phyloP scores from a whole-genome alignment of 2,797 vertebrate genomes.

The Amniataba percoides region DNA sequence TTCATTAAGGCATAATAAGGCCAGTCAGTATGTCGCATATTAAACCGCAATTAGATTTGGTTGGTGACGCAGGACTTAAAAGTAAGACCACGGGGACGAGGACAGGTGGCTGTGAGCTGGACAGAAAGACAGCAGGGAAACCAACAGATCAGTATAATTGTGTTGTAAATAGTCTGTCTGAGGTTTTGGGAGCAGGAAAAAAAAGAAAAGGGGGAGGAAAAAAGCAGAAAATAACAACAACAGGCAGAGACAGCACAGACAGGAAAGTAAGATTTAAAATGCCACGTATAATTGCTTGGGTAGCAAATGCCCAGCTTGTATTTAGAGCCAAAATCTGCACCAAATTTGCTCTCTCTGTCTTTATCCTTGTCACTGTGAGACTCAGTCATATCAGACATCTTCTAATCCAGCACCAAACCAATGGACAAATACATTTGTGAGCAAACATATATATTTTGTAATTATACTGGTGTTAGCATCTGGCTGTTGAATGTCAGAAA shows the following conservation, averaged over 20 bases:
- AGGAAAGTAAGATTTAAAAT: neutral
- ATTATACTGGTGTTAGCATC: neutral
- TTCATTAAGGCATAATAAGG: conserved; percentile 75
- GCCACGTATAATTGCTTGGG: neutral
- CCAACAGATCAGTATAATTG: conserved; percentile 21
- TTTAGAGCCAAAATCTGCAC: conserved; percentile 3
- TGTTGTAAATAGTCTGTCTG: conserved; percentile 21
- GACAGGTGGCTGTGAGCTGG: conserved; percentile 45
- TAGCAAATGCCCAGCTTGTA: conserved; percentile 5
- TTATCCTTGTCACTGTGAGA: neutral
- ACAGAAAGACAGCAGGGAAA: conserved; percentile 25
- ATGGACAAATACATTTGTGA: neutral
- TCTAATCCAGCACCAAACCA: neutral
- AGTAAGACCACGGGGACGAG: conserved; percentile 26
- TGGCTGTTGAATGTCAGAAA: neutral
- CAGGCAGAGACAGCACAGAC: neutral
- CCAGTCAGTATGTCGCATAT: conserved; percentile 60
- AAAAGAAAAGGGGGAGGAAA: neutral
- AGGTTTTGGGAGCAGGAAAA: conserved; percentile 5
- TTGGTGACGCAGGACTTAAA: conserved; percentile 40
- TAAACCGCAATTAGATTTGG: conserved; percentile 74
- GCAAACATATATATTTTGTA: neutral
- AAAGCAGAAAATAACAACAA: neutral
- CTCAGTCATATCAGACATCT: neutral
- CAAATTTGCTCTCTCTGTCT: neutral